phyloP scores from a whole-genome alignment of 2,797 vertebrate species.

The Staurois parvus region DNA sequence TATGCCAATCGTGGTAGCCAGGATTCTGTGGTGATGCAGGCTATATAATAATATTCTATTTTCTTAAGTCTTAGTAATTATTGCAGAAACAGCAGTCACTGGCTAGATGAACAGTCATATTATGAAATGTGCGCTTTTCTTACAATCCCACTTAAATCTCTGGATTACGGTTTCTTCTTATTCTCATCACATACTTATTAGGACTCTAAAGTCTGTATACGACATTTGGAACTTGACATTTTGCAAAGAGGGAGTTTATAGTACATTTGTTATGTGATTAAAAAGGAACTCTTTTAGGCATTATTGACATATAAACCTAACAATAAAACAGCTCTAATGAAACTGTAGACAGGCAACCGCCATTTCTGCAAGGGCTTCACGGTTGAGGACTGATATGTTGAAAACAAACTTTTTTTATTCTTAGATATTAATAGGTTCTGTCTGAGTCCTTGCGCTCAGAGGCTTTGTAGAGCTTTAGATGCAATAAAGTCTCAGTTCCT shows the following conservation, averaged over 20 bases:
- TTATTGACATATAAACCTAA: too few species aligned
- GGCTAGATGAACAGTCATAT: constrained; percentile 30
- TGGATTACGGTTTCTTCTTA: constrained; percentile 20
- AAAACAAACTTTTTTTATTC: too few species aligned
- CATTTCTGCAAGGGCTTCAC: too few species aligned
- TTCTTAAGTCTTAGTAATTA: constrained; percentile 52
- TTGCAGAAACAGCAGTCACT: constrained; percentile 11
- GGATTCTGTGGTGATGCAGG: constrained; percentile 27
- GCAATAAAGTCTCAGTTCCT: too few species aligned
- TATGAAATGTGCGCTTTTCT: constrained; percentile 36
- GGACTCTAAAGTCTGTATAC: neutral
- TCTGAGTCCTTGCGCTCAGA: too few species aligned
- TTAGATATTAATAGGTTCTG: too few species aligned
- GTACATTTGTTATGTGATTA: constrained; percentile 12
- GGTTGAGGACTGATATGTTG: too few species aligned
- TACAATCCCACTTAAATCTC: constrained; percentile 38
- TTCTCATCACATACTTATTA: constrained; percentile 21
- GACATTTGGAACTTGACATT: neutral
- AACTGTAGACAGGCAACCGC: too few species aligned
- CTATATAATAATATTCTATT: constrained; percentile 35
- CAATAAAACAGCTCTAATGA: too few species aligned
- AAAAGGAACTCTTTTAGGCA: neutral
- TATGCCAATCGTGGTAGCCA: constrained; percentile 22
- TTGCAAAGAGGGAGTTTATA: constrained; percentile 10
- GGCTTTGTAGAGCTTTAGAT: too few species aligned